These are phyloP conservation scores for Drosophila demipolita DNA, from an alignment of 2,888 invertebrate genomes.

Conservation along the genomic window DNA sequence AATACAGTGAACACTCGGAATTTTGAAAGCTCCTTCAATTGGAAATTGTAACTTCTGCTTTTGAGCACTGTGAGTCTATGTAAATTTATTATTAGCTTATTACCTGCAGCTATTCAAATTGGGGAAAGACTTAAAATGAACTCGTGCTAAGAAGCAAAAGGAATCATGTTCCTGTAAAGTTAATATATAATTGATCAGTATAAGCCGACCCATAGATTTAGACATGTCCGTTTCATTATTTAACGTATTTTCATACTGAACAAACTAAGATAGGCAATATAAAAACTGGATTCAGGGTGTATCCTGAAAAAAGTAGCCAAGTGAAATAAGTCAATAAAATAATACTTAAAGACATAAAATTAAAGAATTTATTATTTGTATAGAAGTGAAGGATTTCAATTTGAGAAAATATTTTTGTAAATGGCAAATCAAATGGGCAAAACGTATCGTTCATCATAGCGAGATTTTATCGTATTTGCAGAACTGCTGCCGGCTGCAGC, in stretches of 20 bases:
- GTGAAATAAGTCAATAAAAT: too few species aligned
- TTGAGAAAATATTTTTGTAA: neutral
- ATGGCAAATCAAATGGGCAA: neutral
- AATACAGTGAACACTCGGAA: constrained; percentile 5
- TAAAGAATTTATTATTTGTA: too few species aligned
- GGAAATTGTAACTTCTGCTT: neutral
- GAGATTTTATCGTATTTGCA: constrained; percentile 13
- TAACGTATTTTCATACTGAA: neutral
- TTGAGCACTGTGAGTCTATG: neutral
- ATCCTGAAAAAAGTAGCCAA: too few species aligned
- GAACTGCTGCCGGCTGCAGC: constrained; percentile 18
- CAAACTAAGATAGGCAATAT: neutral
- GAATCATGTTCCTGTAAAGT: neutral
- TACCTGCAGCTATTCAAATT: neutral
- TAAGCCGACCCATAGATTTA: too few species aligned
- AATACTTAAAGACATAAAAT: too few species aligned
- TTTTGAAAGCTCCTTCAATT: neutral
- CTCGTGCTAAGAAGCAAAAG: neutral
- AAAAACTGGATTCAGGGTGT: neutral
- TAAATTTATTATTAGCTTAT: neutral
- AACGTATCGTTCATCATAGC: neutral
- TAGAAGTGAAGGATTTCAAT: neutral
- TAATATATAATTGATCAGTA: neutral
- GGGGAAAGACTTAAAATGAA: neutral
- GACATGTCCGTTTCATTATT: too few species aligned